Conservation (phyloP, 2,888 invertebrate species). For the Acanthosepion esculentum region DNA sequence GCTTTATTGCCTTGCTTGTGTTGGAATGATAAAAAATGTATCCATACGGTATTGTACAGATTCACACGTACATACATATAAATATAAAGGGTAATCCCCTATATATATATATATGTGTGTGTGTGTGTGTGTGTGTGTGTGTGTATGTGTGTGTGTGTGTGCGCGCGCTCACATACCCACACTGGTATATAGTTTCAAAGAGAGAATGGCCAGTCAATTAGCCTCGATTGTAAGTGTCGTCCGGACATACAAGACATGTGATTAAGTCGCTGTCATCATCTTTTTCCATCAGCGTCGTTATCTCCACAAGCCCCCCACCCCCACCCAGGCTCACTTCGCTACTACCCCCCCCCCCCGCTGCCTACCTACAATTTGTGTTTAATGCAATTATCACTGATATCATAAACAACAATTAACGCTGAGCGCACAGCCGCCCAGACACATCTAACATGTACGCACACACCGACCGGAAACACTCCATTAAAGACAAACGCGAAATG, state of each 20-base stretch:
- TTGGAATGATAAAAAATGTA: too few species aligned
- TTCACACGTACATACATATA: too few species aligned
- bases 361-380: not conserved
- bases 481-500: too few species aligned
- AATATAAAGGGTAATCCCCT: too few species aligned
- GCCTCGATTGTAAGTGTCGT: not conserved
- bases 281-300: not conserved
- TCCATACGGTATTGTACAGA: too few species aligned
- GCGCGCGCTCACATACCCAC: too few species aligned
- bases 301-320: not conserved
- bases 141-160: not conserved
- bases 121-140: not conserved
- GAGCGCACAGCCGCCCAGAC: not conserved
- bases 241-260: conserved; percentile 17
- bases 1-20: too few species aligned
- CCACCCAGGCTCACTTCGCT: not conserved
- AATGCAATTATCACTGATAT: not conserved
- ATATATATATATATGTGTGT: not conserved
- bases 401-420: not conserved
- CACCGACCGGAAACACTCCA: not conserved
- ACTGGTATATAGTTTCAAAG: not conserved
- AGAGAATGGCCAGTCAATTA: not conserved
- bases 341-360: not conserved
- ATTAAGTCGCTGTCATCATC: not conserved
- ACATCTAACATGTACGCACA: not conserved